Evolutionary conservation across 2,888 invertebrate genomes (phyloP).

Genomic region (Andricus curvator): DNA sequence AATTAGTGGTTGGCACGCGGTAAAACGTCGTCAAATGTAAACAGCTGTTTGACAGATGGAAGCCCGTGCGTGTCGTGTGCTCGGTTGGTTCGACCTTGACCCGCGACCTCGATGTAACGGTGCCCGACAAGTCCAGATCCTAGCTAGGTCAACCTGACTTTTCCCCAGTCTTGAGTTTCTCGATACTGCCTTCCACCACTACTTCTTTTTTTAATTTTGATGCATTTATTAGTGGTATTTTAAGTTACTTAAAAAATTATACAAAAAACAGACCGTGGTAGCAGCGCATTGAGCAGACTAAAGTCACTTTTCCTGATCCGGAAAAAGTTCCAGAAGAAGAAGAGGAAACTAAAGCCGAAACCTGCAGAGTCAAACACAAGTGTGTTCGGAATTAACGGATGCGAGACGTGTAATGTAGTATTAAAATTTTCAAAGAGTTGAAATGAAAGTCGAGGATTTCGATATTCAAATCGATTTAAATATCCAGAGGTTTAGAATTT

Average conservation of each 20-base stretch:
- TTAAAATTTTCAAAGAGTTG: background rate
- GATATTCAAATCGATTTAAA: background rate
- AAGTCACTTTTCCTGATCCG: background rate
- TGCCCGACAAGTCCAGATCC: slow-evolving; percentile 72
- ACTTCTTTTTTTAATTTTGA: background rate
- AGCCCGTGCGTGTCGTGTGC: slow-evolving; percentile 61
- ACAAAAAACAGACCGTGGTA: background rate
- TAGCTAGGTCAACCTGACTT: slow-evolving; percentile 49
- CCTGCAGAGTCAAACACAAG: slow-evolving; percentile 67
- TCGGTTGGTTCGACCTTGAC: slow-evolving; percentile 74
- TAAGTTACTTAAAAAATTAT: background rate
- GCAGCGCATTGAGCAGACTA: background rate
- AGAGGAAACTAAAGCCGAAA: slow-evolving; percentile 52
- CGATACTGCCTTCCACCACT: background rate
- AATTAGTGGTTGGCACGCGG: slow-evolving; percentile 38
- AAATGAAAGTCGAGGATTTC: background rate
- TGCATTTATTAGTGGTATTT: background rate
- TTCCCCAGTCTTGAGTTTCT: slow-evolving; percentile 14
- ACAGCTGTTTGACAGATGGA: slow-evolving; percentile 77
- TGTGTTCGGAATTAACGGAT: background rate
- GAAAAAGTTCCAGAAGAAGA: slow-evolving; percentile 22
- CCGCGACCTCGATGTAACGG: slow-evolving; percentile 70
- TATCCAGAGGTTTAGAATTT: background rate
- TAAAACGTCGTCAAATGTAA: slow-evolving; percentile 62
- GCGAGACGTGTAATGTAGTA: slow-evolving; percentile 41